phyloP scores from a whole-genome alignment of 1,140 invertebrate genomes.

The Tenebrio molitor region DNA sequence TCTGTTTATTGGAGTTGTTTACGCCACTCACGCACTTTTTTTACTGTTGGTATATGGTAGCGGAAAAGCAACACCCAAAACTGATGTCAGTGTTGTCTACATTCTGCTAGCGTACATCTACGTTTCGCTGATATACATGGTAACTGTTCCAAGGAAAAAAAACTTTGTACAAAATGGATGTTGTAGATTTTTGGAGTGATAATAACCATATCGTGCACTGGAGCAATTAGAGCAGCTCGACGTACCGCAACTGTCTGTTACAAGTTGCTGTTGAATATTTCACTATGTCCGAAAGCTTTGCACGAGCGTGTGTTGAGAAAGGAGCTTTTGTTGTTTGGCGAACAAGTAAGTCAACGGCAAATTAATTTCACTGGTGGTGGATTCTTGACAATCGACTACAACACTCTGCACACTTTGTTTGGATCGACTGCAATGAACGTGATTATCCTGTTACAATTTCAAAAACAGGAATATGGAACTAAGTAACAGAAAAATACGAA shows the following conservation, averaged over 20 bases:
- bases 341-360: slow-evolving; percentile 6
- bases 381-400: slow-evolving; percentile 5
- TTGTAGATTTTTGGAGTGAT: slow-evolving; percentile 12
- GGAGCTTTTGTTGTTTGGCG: not conserved
- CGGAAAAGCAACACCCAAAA: not conserved
- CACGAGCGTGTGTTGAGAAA: not conserved
- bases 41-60: not conserved
- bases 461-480: not conserved
- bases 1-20: slow-evolving; percentile 2
- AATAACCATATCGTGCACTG: not conserved
- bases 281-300: not conserved
- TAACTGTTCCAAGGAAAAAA: too few species aligned
- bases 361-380: not conserved
- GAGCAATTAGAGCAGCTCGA: not conserved
- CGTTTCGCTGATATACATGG: not conserved
- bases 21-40: not conserved
- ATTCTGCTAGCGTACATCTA: not conserved
- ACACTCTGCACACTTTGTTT: not conserved
- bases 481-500: not conserved
- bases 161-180: not conserved
- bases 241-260: slow-evolving; percentile 3
- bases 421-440: slow-evolving; percentile 14
- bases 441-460: slow-evolving; percentile 19
- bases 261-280: not conserved
- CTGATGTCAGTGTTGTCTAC: not conserved